Conservation (phyloP, 2,888 invertebrate species). For the Amphiduros pacificus region DNA sequence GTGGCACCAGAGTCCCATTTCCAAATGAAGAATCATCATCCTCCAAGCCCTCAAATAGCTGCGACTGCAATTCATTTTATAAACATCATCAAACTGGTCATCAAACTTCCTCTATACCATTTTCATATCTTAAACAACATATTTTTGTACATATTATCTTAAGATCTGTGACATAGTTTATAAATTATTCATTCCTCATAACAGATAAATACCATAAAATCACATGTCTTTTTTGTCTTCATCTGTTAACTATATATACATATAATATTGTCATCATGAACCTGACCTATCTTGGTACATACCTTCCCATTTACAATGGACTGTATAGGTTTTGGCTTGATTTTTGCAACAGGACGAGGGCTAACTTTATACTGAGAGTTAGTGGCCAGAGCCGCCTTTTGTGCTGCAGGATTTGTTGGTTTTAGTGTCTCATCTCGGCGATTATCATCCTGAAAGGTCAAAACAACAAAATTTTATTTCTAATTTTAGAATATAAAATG, state of each 20-base stretch:
- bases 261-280: neutral
- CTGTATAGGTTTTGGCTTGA: conserved; percentile 64
- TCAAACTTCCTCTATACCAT: too few species aligned
- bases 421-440: conserved; percentile 72
- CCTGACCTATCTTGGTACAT: neutral
- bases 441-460: conserved; percentile 60
- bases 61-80: conserved; percentile 18
- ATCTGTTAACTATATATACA: neutral
- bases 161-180: too few species aligned
- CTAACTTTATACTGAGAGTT: conserved; percentile 67
- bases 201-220: neutral
- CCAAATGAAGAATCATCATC: conserved; percentile 65
- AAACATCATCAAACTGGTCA: too few species aligned
- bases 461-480: too few species aligned
- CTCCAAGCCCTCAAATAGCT: conserved; percentile 82
- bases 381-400: conserved; percentile 62
- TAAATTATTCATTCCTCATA: too few species aligned
- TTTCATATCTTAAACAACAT: too few species aligned
- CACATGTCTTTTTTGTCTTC: neutral
- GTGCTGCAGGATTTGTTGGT: conserved; percentile 67
- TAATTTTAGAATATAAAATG: too few species aligned
- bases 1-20: conserved; percentile 61
- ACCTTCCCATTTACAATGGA: conserved; percentile 60
- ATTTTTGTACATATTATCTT: neutral
- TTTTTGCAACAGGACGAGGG: conserved; percentile 63